A percentile compares a stretch with the other conserved stretches of the same genome.
These are phyloP conservation scores for Xanthorhoe spadicearia DNA, from an alignment of 2,888 invertebrate species.

Conservation along the genomic window DNA sequence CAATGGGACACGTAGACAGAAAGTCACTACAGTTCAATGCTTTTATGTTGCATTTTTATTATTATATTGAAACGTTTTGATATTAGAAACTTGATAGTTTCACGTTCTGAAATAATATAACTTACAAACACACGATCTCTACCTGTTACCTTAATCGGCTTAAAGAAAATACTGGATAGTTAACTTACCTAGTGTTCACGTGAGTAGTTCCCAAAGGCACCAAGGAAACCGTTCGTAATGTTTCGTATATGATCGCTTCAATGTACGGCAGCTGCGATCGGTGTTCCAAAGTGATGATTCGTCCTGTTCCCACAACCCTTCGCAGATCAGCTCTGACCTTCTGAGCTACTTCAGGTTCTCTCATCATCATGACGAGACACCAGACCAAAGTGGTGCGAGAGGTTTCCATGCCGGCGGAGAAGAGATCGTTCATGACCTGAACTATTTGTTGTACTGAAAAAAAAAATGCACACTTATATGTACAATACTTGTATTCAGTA, in stretches of 20 bases:
- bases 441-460: slow-evolving; percentile 91
- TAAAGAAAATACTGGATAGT: no score
- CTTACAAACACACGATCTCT: no score
- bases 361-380: slow-evolving; percentile 92
- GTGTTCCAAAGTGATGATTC: slow-evolving; percentile 90
- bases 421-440: slow-evolving; percentile 93
- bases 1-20: background rate
- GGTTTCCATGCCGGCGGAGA: slow-evolving; percentile 95
- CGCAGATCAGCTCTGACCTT: slow-evolving; percentile 91
- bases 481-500: no score
- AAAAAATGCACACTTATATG: no score
- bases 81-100: background rate
- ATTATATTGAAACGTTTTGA: background rate
- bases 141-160: no score
- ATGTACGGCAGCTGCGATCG: slow-evolving; percentile 89
- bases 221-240: slow-evolving; percentile 90
- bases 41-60: background rate
- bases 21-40: background rate
- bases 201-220: slow-evolving; percentile 94
- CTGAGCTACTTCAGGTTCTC: slow-evolving; percentile 89
- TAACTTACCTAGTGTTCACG: slow-evolving; percentile 89
- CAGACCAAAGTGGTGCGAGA: slow-evolving; percentile 92
- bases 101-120: background rate
- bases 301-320: slow-evolving; percentile 88
- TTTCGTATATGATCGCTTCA: slow-evolving; percentile 92